Evolutionary conservation across 2,797 vertebrate species (phyloP).

Genomic region (Bovichtus variegatus): DNA sequence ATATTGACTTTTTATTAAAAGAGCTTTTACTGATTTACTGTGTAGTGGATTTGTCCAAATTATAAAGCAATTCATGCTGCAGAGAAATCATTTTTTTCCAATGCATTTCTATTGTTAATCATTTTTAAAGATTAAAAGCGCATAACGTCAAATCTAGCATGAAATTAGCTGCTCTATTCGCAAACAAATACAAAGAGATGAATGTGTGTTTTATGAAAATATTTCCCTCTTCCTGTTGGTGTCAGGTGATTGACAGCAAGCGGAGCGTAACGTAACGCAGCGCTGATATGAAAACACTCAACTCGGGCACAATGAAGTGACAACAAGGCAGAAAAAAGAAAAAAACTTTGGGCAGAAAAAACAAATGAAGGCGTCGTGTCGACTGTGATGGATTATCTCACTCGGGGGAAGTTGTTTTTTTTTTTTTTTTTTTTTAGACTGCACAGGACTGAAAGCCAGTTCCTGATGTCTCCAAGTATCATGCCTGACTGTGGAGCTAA

Average conservation of each 20-base stretch:
- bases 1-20: constrained; percentile 57
- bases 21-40: constrained; percentile 55
- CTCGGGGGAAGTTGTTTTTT: constrained; percentile 20
- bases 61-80: constrained; percentile 11
- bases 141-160: constrained; percentile 21
- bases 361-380: constrained; percentile 19
- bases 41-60: constrained; percentile 47
- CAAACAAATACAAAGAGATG: constrained; percentile 16
- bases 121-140: constrained; percentile 34
- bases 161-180: constrained; percentile 23
- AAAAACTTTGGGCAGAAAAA: background rate
- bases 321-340: background rate
- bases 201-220: background rate
- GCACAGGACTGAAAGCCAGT: background rate
- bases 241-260: constrained; percentile 39
- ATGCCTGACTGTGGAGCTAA: constrained; percentile 15
- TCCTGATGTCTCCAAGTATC: constrained; percentile 11
- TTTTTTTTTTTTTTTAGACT: constrained; percentile 16
- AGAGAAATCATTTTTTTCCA: constrained; percentile 28
- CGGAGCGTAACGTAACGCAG: background rate
- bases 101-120: constrained; percentile 39
- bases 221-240: background rate
- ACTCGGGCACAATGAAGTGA: constrained; percentile 12
- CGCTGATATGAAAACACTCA: constrained; percentile 16
- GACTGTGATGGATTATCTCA: constrained; percentile 30